These are phyloP conservation scores for Sebastes miniatus DNA, from an alignment of 2,797 vertebrate genomes.

Conservation along the genomic window DNA sequence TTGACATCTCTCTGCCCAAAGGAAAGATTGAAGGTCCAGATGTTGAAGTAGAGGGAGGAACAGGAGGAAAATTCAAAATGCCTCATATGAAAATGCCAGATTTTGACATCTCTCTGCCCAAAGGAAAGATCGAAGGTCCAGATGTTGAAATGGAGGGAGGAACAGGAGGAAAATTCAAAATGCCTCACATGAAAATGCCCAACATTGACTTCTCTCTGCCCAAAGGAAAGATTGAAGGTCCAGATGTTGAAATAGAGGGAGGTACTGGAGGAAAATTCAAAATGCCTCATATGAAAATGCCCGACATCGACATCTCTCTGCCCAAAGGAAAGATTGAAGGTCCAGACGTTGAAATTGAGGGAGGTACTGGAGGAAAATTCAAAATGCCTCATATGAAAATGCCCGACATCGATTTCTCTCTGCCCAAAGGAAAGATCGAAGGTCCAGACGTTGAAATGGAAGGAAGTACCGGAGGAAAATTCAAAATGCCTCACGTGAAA, in stretches of 20 bases:
- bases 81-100: too few species aligned
- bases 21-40: slow-evolving; percentile 45
- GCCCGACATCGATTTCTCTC: slow-evolving; percentile 43
- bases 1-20: slow-evolving; percentile 67
- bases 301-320: fast-evolving
- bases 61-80: too few species aligned
- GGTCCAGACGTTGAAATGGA: background rate
- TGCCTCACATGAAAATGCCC: too few species aligned
- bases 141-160: fast-evolving
- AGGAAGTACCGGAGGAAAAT: fast-evolving
- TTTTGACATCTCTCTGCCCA: too few species aligned
- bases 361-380: background rate
- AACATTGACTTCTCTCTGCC: slow-evolving; percentile 26
- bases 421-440: slow-evolving; percentile 59
- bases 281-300: background rate
- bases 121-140: too few species aligned
- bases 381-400: background rate
- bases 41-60: fast-evolving
- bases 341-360: fast-evolving
- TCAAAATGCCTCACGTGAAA: too few species aligned
- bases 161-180: fast-evolving
- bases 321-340: background rate
- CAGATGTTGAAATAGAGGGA: background rate
- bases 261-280: background rate
- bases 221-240: slow-evolving; percentile 50